These are phyloP conservation scores for Tetragnatha montana DNA, from an alignment of 2,888 invertebrate genomes.

Conservation along the genomic window DNA sequence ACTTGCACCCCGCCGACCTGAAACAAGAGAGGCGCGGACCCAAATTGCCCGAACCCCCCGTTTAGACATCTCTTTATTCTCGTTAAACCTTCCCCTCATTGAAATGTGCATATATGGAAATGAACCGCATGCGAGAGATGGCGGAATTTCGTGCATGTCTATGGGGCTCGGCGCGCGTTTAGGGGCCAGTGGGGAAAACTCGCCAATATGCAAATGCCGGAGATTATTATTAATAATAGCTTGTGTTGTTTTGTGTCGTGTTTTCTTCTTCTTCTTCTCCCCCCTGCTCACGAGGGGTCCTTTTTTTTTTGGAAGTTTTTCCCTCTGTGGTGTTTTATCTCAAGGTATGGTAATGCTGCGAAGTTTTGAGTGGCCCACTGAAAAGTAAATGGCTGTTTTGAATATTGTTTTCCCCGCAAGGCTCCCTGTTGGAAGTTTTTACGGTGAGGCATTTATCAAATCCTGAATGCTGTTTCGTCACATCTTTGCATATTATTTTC, in stretches of 20 bases:
- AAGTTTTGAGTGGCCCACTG: conserved; percentile 69
- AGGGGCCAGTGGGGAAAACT: conserved; percentile 51
- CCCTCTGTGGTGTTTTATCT: conserved; percentile 34
- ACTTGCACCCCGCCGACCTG: conserved; percentile 31
- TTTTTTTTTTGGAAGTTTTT: conserved; percentile 11
- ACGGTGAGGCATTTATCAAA: conserved; percentile 60
- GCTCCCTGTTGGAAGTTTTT: conserved; percentile 23
- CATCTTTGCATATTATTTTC: not conserved
- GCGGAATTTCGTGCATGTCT: conserved; percentile 53
- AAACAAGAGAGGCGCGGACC: conserved; percentile 45
- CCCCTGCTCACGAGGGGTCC: conserved; percentile 29
- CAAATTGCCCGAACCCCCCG: conserved; percentile 60
- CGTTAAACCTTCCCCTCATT: conserved; percentile 49
- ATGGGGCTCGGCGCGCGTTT: conserved; percentile 26
- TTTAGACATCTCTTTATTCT: conserved; percentile 20
- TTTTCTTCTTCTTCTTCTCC: conserved; percentile 7
- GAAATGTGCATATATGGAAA: conserved; percentile 71
- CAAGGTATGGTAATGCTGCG: conserved; percentile 64
- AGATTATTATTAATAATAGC: conserved; percentile 71
- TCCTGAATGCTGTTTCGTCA: conserved; percentile 36
- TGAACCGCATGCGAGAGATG: conserved; percentile 58
- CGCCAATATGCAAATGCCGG: conserved; percentile 66
- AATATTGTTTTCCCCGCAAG: conserved; percentile 38
- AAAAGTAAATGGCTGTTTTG: conserved; percentile 66
- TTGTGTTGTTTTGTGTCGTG: conserved; percentile 56